Percentiles rank a stretch among this genome's conserved stretches.
These are phyloP conservation scores for Rhinella marina DNA, from an alignment of 2,797 vertebrate genomes.

Conservation along the genomic window DNA sequence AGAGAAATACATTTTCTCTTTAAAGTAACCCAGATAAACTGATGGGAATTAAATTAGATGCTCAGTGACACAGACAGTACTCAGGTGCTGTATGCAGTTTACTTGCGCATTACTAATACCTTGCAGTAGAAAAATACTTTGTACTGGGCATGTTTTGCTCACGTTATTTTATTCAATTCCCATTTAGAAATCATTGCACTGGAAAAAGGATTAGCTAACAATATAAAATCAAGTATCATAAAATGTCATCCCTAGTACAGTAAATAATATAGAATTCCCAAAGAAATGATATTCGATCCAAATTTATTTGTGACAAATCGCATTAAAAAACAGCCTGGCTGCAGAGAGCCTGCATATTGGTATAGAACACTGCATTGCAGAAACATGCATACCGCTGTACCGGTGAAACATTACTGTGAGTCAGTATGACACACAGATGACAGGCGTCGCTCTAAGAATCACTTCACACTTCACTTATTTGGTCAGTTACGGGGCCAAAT, in stretches of 20 bases:
- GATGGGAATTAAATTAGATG: constrained; percentile 33
- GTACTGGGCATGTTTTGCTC: constrained; percentile 27
- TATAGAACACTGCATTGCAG: too few species aligned
- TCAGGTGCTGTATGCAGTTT: constrained; percentile 43
- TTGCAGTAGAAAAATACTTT: constrained; percentile 3
- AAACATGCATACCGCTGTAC: too few species aligned
- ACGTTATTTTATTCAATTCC: constrained; percentile 32
- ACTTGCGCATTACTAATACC: constrained; percentile 43
- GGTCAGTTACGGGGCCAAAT: too few species aligned
- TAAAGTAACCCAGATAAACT: not conserved
- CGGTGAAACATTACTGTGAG: too few species aligned
- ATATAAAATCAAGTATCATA: not conserved
- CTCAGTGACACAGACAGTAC: constrained; percentile 36
- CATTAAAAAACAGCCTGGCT: too few species aligned
- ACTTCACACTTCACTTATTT: too few species aligned
- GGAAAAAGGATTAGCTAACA: not conserved
- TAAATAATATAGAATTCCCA: not conserved
- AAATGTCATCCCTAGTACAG: not conserved
- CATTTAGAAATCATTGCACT: constrained; percentile 10
- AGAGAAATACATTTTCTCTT: not conserved
- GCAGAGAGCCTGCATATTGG: too few species aligned
- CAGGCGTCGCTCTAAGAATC: too few species aligned
- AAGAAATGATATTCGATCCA: too few species aligned
- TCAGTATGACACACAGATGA: too few species aligned
- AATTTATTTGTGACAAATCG: too few species aligned